Conservation (phyloP, 1,140 invertebrate genomes). For the Lineus longissimus region DNA sequence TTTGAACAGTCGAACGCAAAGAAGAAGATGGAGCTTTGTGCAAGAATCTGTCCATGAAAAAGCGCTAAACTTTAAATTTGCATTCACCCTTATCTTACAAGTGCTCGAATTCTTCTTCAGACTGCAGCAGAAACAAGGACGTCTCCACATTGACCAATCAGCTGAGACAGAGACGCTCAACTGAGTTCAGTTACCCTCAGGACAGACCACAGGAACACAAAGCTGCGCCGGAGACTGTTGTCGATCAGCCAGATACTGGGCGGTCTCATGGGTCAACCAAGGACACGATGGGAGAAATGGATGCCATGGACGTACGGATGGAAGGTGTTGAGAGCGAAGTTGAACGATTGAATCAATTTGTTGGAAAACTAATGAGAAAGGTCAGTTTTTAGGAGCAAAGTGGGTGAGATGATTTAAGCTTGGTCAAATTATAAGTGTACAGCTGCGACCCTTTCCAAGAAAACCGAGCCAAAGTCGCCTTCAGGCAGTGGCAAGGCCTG, state of each 20-base stretch:
- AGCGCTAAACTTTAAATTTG: too few species aligned
- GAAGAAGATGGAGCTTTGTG: too few species aligned
- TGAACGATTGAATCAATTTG: conserved; percentile 58
- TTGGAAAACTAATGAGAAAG: conserved; percentile 43
- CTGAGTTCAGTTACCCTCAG: conserved; percentile 22
- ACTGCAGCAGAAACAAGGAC: conserved; percentile 8
- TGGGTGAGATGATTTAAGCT: too few species aligned
- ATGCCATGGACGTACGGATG: conserved; percentile 29
- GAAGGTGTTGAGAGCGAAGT: conserved; percentile 46
- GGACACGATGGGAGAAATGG: conserved; percentile 26
- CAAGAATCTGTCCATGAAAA: too few species aligned
- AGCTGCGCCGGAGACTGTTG: not conserved
- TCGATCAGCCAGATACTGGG: conserved; percentile 1
- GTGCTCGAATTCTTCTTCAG: conserved; percentile 8
- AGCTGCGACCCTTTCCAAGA: too few species aligned
- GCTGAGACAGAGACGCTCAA: not conserved
- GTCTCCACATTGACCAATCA: conserved; percentile 18
- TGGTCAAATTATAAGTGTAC: too few species aligned
- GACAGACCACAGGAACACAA: not conserved
- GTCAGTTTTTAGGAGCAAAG: not conserved
- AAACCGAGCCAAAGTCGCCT: too few species aligned
- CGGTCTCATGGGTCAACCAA: conserved; percentile 7
- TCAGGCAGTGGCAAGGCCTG: too few species aligned
- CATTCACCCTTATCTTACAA: too few species aligned
- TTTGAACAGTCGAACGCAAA: too few species aligned